A percentile compares a stretch with the other conserved stretches of the same genome.
phyloP scores from a whole-genome alignment of 2,113 vertebrate genomes.

The Myotis brandtii region DNA sequence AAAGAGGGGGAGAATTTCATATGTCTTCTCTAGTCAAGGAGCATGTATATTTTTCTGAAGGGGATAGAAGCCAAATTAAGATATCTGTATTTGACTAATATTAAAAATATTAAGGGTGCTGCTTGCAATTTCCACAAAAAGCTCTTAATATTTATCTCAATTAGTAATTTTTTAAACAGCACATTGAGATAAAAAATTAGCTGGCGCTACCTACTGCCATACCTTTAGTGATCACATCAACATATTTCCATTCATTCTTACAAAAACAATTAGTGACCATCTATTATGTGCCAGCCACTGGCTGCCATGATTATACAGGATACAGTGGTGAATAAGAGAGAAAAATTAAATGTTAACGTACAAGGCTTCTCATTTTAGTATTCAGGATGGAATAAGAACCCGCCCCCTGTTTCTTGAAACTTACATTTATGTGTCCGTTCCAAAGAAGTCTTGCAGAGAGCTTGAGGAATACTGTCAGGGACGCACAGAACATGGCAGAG shows the following conservation, averaged over 20 bases:
- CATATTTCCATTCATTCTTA: not conserved
- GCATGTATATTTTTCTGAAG: not conserved
- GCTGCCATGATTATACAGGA: not conserved
- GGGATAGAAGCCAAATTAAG: not conserved
- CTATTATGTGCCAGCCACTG: not conserved
- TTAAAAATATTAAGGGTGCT: not conserved
- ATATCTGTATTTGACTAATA: not conserved
- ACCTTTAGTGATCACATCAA: not conserved
- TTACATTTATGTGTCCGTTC: constrained; percentile 60
- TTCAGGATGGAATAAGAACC: not conserved
- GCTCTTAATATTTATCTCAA: not conserved
- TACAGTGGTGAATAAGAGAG: not conserved
- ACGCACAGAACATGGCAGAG: constrained; percentile 52
- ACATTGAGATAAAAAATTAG: not conserved
- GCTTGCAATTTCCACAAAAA: not conserved
- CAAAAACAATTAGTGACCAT: not conserved
- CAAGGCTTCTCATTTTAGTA: not conserved
- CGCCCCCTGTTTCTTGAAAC: not conserved
- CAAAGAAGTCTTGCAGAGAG: constrained; percentile 66
- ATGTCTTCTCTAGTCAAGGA: not conserved
- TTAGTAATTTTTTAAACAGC: not conserved
- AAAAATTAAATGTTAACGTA: not conserved
- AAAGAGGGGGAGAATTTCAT: not conserved
- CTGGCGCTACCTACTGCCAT: not conserved
- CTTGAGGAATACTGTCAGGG: constrained; percentile 54